Evolutionary conservation across 1,140 invertebrate species (phyloP).

Genomic region (Thaumatotibia leucotreta): DNA sequence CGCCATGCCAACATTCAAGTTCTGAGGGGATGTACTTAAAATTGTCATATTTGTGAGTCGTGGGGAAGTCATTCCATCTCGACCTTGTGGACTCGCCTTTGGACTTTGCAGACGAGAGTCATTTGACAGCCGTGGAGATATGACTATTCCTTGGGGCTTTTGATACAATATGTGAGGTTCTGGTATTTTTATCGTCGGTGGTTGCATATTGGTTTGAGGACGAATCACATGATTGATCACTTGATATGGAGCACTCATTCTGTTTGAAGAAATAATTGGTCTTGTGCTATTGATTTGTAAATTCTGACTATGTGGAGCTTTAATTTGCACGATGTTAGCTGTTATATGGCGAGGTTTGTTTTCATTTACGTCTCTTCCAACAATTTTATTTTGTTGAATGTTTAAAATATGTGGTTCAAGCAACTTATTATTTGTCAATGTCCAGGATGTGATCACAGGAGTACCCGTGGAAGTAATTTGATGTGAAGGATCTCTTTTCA

Average conservation of each 20-base stretch:
- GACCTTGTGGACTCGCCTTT: conserved; percentile 48
- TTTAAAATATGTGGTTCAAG: conserved; percentile 61
- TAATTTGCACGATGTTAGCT: conserved; percentile 69
- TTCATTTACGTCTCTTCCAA: conserved; percentile 49
- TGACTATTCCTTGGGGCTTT: conserved; percentile 70
- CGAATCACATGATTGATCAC: conserved; percentile 71
- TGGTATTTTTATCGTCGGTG: conserved; percentile 78
- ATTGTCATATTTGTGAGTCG: conserved; percentile 65
- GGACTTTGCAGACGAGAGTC: conserved; percentile 67
- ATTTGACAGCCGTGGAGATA: conserved; percentile 68
- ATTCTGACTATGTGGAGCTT: conserved; percentile 45
- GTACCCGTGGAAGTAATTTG: conserved; percentile 73
- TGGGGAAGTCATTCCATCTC: conserved; percentile 55
- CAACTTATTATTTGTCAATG: conserved; percentile 59
- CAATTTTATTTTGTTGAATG: conserved; percentile 37
- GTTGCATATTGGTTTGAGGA: conserved; percentile 68
- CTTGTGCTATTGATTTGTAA: conserved; percentile 48
- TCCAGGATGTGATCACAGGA: conserved; percentile 77
- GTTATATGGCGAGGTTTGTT: conserved; percentile 65
- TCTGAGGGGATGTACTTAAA: conserved; percentile 58
- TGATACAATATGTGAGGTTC: conserved; percentile 77
- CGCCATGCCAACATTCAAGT: conserved; percentile 45
- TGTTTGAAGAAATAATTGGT: conserved; percentile 52
- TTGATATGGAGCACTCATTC: conserved; percentile 62
- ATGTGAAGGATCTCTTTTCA: conserved; percentile 69